Conservation (phyloP, 2,113 vertebrate genomes). For the Diglossa brunneiventris region DNA sequence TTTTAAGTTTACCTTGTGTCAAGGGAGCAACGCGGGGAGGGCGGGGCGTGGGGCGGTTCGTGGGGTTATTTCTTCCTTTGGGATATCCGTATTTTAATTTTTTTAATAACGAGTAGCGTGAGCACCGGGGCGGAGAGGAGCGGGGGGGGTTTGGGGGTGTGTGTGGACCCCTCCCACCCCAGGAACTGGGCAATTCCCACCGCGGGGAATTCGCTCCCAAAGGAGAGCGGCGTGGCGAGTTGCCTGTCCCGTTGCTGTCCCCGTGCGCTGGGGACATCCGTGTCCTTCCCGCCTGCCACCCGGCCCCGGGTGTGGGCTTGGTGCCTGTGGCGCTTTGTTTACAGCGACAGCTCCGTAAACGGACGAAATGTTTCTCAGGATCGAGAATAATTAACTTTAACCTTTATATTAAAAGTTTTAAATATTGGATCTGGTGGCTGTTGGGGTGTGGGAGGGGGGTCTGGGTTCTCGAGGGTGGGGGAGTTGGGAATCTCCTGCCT, state of each 20-base stretch:
- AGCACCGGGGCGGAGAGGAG: not conserved
- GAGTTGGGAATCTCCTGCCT: not conserved
- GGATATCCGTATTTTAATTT: constrained; percentile 62
- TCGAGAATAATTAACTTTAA: constrained; percentile 64
- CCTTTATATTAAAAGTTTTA: constrained; percentile 62
- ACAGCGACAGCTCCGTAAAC: constrained; percentile 63
- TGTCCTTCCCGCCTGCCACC: not conserved
- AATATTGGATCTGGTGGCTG: not conserved
- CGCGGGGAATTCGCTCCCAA: constrained; percentile 73
- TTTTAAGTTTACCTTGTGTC: constrained; percentile 83
- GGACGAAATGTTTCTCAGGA: constrained; percentile 68
- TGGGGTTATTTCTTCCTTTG: constrained; percentile 11
- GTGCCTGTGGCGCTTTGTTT: constrained; percentile 69
- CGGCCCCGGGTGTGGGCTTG: not conserved
- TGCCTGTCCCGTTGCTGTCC: not conserved
- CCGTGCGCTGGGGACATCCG: not conserved
- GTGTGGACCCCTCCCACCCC: not conserved
- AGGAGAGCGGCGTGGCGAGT: constrained; percentile 61
- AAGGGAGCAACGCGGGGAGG: constrained; percentile 73
- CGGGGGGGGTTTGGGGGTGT: not conserved
- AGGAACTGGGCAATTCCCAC: not conserved
- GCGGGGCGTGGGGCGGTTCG: not conserved
- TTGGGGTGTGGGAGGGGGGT: rapidly evolving
- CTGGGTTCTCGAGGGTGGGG: rapidly evolving
- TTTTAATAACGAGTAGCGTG: constrained; percentile 53